Evolutionary conservation across 2,888 invertebrate species (phyloP).

Genomic region (Pristionchus exspectatus): DNA sequence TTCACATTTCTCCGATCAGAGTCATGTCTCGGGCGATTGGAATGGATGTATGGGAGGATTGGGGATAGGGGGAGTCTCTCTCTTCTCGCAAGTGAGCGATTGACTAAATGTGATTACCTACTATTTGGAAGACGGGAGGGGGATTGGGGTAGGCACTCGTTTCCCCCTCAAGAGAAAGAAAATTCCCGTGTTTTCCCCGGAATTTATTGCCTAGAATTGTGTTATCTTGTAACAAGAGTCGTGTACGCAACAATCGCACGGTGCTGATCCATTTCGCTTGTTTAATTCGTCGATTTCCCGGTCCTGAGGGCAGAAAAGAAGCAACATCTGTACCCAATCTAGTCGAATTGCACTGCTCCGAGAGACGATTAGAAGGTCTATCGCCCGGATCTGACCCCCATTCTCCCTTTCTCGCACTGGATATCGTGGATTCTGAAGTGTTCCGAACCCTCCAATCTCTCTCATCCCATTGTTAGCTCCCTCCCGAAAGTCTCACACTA

Average conservation of each 20-base stretch:
- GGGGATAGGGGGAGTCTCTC: constrained; percentile 32
- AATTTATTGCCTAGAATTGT: not conserved
- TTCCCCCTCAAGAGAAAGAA: not conserved
- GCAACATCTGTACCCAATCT: constrained; percentile 17
- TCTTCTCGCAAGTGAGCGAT: constrained; percentile 11
- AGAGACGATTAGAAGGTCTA: not conserved
- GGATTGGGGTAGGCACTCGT: not conserved
- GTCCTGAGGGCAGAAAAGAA: not conserved
- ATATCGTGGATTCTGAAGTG: constrained; percentile 6
- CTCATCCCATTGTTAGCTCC: constrained; percentile 7
- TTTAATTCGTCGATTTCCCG: not conserved
- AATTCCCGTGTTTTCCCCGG: not conserved
- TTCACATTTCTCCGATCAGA: too few species aligned
- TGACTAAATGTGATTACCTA: constrained; percentile 50
- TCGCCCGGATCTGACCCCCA: not conserved
- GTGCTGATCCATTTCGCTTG: not conserved
- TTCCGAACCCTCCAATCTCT: not conserved
- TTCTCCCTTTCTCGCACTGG: not conserved
- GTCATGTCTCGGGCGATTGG: too few species aligned
- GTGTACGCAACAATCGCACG: not conserved
- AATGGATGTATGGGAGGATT: not conserved
- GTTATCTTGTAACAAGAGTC: not conserved
- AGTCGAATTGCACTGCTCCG: not conserved
- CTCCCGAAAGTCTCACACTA: not conserved
- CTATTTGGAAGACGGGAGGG: constrained; percentile 17